Evolutionary conservation across 1,140 invertebrate genomes (phyloP).

Genomic region (Stegodyphus mimosarum): DNA sequence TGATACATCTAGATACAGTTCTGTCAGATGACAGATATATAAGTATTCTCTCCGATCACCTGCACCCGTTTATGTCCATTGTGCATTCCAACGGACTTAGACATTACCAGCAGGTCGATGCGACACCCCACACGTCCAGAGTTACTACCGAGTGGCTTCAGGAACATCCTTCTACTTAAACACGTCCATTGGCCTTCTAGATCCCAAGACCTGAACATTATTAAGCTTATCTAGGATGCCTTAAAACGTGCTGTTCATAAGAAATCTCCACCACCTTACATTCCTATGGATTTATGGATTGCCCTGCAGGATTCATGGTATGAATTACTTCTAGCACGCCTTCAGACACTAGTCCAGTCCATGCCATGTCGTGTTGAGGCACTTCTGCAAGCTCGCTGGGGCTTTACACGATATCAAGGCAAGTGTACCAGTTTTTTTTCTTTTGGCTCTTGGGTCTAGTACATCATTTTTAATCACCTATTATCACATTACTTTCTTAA

Average conservation of each 20-base stretch:
- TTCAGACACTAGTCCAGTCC: neutral
- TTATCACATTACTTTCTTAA: no score
- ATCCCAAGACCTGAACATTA: neutral
- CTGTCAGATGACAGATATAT: neutral
- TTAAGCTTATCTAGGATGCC: neutral
- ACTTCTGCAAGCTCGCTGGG: neutral
- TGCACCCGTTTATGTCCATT: neutral
- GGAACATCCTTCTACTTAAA: neutral
- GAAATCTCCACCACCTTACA: neutral
- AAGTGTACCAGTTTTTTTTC: neutral
- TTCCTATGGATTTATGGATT: neutral
- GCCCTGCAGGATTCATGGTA: neutral
- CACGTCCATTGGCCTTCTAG: neutral
- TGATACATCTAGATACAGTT: neutral
- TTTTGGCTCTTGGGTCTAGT: neutral
- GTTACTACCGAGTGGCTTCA: neutral
- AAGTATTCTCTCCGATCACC: neutral
- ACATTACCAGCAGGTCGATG: neutral
- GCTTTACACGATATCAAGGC: neutral
- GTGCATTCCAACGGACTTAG: neutral
- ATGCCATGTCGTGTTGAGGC: neutral
- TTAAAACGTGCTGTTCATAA: neutral
- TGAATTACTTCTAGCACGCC: neutral
- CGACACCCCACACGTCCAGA: neutral
- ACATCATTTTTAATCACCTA: neutral